Evolutionary conservation across 2,888 invertebrate species (phyloP).

Genomic region (Tholera decimalis): DNA sequence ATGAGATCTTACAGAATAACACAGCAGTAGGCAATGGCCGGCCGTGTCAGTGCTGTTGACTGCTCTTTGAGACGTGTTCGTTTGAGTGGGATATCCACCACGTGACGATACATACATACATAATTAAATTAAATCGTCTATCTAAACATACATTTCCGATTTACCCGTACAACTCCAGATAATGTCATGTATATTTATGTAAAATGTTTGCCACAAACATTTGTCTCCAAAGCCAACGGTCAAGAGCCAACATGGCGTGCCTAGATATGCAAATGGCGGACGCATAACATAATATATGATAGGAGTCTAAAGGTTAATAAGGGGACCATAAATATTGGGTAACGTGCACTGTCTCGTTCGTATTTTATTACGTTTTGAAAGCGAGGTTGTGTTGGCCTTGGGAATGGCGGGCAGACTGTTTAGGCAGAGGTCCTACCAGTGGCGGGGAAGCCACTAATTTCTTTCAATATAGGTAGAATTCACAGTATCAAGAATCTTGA

Average conservation of each 20-base stretch:
- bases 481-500: no score
- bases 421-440: no score
- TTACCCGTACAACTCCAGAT: slow-evolving; percentile 10
- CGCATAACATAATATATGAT: slow-evolving; percentile 56
- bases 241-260: slow-evolving; percentile 70
- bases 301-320: slow-evolving; percentile 66
- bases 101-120: no score
- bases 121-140: no score
- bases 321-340: slow-evolving; percentile 36
- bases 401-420: no score
- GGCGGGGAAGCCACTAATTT: no score
- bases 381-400: slow-evolving; percentile 40
- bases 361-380: slow-evolving; percentile 19
- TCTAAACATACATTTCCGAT: slow-evolving; percentile 23
- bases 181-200: slow-evolving; percentile 27
- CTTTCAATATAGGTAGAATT: no score
- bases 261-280: slow-evolving; percentile 68
- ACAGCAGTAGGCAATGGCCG: no score
- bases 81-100: no score
- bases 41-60: no score
- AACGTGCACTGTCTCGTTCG: slow-evolving; percentile 22
- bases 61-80: no score
- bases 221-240: slow-evolving; percentile 46
- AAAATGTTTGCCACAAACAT: slow-evolving; percentile 41
- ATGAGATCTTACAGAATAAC: no score